A percentile compares a stretch with the other conserved stretches of the same genome.
Conservation (phyloP, 2,888 invertebrate genomes). For the Rugalucina vietnamica region DNA sequence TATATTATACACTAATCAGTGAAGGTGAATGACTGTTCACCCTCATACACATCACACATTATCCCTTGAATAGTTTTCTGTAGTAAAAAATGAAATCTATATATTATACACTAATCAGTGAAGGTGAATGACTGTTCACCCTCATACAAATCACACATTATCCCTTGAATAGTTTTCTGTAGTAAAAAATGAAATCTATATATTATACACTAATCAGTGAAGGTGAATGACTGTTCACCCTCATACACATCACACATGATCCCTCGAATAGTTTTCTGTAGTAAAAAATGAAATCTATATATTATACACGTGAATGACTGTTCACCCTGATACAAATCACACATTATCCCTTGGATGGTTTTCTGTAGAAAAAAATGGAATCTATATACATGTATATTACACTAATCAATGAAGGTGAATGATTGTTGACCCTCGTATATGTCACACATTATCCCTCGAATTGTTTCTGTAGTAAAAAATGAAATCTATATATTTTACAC, state of each 20-base stretch:
- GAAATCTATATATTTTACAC: too few species aligned
- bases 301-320: constrained; percentile 60
- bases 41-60: constrained; percentile 74
- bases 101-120: too few species aligned
- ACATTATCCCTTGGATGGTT: constrained; percentile 69
- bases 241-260: constrained; percentile 76
- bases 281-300: too few species aligned
- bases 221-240: constrained; percentile 53
- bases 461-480: constrained; percentile 69
- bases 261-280: constrained; percentile 69
- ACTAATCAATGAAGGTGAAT: constrained; percentile 60
- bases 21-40: constrained; percentile 56
- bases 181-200: too few species aligned
- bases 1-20: too few species aligned
- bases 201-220: too few species aligned
- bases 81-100: too few species aligned
- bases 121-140: constrained; percentile 53
- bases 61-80: constrained; percentile 71
- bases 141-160: constrained; percentile 75
- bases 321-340: constrained; percentile 72
- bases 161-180: constrained; percentile 70
- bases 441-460: constrained; percentile 72
- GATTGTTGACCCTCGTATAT: constrained; percentile 67
- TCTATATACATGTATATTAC: too few species aligned
- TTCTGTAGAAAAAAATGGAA: too few species aligned